Evolutionary conservation across 2,113 vertebrate genomes (phyloP).

Genomic region (Actenoides hombroni): DNA sequence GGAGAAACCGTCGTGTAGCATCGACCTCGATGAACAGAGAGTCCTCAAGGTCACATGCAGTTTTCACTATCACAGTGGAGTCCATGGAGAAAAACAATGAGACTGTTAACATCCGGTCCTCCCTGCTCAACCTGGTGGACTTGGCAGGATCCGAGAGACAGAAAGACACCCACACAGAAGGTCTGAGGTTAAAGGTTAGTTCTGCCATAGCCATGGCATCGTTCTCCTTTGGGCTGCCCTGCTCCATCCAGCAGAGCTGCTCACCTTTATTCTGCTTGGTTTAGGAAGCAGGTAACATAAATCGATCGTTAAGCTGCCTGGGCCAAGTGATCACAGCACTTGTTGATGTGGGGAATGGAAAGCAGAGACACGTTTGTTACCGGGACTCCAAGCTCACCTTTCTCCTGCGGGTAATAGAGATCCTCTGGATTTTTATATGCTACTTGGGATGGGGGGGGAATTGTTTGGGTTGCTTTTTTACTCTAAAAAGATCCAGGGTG

Average conservation of each 20-base stretch:
- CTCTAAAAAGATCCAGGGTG: neutral
- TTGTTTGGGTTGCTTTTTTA: neutral
- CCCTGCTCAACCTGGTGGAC: conserved; percentile 93
- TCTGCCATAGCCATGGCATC: neutral
- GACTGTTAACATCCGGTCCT: conserved; percentile 90
- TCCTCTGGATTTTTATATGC: neutral
- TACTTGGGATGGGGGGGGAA: neutral
- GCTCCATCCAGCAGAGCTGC: neutral
- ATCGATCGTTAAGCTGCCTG: conserved; percentile 91
- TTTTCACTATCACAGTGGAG: conserved; percentile 92
- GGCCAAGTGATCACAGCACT: conserved; percentile 94
- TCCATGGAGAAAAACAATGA: conserved; percentile 89
- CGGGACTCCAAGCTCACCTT: conserved; percentile 96
- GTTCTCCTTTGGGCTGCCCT: neutral
- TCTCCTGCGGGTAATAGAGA: conserved; percentile 82
- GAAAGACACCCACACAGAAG: conserved; percentile 90
- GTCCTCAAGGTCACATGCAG: conserved; percentile 93
- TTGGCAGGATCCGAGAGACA: conserved; percentile 95
- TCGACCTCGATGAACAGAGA: conserved; percentile 97
- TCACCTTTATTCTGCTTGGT: neutral
- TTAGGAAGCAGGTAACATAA: conserved; percentile 96
- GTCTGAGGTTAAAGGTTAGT: conserved; percentile 88
- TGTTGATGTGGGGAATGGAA: conserved; percentile 92
- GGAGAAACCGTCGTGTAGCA: conserved; percentile 93
- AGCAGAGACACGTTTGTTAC: conserved; percentile 91